Conservation (phyloP, 1,140 invertebrate genomes). For the Microplitis demolitor region DNA sequence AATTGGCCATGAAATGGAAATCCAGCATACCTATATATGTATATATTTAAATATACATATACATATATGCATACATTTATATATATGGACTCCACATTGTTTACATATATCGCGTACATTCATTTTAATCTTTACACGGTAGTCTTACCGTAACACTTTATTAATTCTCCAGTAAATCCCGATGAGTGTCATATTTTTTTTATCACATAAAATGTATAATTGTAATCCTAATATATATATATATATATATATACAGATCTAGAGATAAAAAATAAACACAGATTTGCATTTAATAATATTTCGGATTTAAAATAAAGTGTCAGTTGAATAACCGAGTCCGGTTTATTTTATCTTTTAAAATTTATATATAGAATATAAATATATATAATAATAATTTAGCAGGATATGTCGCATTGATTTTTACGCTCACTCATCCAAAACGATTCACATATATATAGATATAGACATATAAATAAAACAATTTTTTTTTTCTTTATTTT, state of each 20-base stretch:
- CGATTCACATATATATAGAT: no score
- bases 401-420: constrained; percentile 12
- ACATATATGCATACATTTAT: neutral
- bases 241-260: no score
- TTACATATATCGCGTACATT: constrained; percentile 7
- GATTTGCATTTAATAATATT: no score
- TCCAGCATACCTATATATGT: neutral
- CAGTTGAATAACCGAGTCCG: constrained; percentile 16
- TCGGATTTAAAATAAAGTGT: neutral
- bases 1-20: constrained; percentile 19
- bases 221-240: no score
- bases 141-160: neutral
- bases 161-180: constrained; percentile 4
- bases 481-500: no score
- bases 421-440: neutral
- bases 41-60: neutral
- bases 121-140: neutral
- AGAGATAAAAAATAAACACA: no score
- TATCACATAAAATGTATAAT: no score
- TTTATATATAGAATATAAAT: neutral
- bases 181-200: neutral
- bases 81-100: constrained; percentile 1
- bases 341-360: neutral
- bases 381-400: neutral
- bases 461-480: no score